Base-by-base conservation (phyloP, 92 coral and sea anemone genomes). In the Siderastrea siderea region DNA sequence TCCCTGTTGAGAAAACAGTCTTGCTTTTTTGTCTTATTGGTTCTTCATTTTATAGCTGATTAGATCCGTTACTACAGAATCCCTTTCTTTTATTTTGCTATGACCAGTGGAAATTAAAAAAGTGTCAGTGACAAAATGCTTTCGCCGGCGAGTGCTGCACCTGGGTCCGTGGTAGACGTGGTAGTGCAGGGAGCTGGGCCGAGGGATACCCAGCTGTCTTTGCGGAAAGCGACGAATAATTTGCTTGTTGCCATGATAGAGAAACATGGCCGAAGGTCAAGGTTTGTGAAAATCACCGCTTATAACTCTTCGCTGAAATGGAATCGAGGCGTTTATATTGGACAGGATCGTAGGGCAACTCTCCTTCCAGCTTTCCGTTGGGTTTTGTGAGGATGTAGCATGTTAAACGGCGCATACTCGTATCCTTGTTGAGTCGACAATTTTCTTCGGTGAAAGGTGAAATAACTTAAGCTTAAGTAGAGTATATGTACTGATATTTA, bases 341-440 rank as follows among this genome's bases (percentile, higher is more conserved):
- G 78, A 15, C 68, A 50, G 43, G 46, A 76, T 43, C 75, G 53
- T 43, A 74, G 74, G 75, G 48, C 66, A 78, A 86, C 67, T 75
- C 75, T 75, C 7, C 19, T 75, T 53, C 79, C 72, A 84, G 77
- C 84, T 80, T 68, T 86, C 61, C 10, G 57, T 26, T 51, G 84
- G 79, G 84, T 80, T 75, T 57, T 53, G 74, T 84, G 94, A 95
- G 84, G 77, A 85, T 93, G 88, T 94, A 93, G 91, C 79, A 95
- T 95, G 98, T 93, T 98, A 89, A 96, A 87, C 57, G 98, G 98
- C 73, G 99, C 99, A 49, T 98, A 98, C 88, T 98, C 99, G 99
- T 98, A 98, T 98, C 99, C 98, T 98, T 98, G 7, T 13, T 48
- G 43, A 62, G 4, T 67, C 79, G 79, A 78, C 80, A 75, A 65